Evolutionary conservation across 2,113 vertebrate species (phyloP).

Genomic region (Siniperca chuatsi): DNA sequence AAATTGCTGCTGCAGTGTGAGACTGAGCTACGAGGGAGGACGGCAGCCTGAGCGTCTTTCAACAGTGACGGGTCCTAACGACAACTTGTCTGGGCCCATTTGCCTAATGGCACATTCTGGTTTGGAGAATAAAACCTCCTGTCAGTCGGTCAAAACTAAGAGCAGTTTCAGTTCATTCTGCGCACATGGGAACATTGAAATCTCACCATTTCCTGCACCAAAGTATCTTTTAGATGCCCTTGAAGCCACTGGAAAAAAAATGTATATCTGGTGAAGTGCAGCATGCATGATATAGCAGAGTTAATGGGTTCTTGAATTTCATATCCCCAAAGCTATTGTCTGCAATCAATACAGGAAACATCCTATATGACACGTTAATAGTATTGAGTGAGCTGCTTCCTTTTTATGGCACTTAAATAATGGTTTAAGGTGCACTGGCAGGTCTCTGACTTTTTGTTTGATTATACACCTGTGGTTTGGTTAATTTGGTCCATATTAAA

Average conservation of each 20-base stretch:
- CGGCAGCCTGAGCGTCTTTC: constrained; percentile 21
- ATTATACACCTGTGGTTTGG: not conserved
- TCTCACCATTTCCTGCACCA: not conserved
- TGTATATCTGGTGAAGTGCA: constrained; percentile 2
- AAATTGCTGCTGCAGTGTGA: constrained; percentile 17
- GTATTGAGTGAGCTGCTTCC: not conserved
- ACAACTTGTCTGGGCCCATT: constrained; percentile 64
- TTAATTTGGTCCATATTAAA: not conserved
- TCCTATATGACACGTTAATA: not conserved
- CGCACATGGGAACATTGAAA: not conserved
- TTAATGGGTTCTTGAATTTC: constrained; percentile 1
- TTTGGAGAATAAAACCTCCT: constrained; percentile 35
- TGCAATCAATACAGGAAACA: constrained; percentile 19
- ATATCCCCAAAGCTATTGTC: not conserved
- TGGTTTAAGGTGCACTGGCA: not conserved
- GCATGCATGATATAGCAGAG: constrained; percentile 4
- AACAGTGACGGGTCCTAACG: constrained; percentile 51
- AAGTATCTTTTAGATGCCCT: constrained; percentile 9
- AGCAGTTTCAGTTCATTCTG: constrained; percentile 23
- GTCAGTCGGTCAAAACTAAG: constrained; percentile 43
- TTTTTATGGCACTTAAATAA: not conserved
- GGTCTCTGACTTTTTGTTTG: not conserved
- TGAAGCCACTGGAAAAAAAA: constrained; percentile 25
- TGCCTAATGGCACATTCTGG: constrained; percentile 59
- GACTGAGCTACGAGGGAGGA: constrained; percentile 6